Evolutionary conservation across 2,888 invertebrate genomes (phyloP).

Genomic region (Brachyopa scutellaris): DNA sequence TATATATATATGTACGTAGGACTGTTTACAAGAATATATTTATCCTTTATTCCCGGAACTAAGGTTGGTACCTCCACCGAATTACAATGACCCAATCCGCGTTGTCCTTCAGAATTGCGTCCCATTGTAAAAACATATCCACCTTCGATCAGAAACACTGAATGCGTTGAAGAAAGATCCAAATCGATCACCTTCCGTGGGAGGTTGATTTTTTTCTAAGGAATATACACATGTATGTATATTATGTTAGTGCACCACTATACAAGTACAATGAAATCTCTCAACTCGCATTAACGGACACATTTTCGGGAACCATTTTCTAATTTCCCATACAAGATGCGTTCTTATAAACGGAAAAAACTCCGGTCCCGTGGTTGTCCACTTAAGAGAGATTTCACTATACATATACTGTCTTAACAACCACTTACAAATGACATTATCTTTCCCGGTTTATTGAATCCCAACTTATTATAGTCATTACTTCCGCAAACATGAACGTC

Average conservation of each 20-base stretch:
- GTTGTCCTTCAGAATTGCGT: constrained; percentile 85
- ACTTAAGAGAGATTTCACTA: too few species aligned
- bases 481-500: constrained; percentile 86
- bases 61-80: constrained; percentile 76
- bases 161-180: constrained; percentile 85
- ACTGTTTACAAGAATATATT: constrained; percentile 77
- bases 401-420: neutral
- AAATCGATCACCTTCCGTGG: constrained; percentile 84
- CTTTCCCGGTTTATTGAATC: constrained; percentile 81
- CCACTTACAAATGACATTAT: constrained; percentile 78
- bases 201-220: constrained; percentile 82
- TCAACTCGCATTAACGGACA: too few species aligned
- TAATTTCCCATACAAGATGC: too few species aligned
- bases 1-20: too few species aligned
- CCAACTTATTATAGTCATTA: constrained; percentile 86
- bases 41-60: constrained; percentile 79
- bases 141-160: constrained; percentile 85
- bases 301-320: too few species aligned
- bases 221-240: too few species aligned
- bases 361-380: too few species aligned
- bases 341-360: constrained; percentile 75
- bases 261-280: too few species aligned
- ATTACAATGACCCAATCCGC: constrained; percentile 83
- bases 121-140: constrained; percentile 87
- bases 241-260: too few species aligned